These are phyloP conservation scores for Xestia ashworthii DNA, from an alignment of 2,888 invertebrate genomes.

Conservation along the genomic window DNA sequence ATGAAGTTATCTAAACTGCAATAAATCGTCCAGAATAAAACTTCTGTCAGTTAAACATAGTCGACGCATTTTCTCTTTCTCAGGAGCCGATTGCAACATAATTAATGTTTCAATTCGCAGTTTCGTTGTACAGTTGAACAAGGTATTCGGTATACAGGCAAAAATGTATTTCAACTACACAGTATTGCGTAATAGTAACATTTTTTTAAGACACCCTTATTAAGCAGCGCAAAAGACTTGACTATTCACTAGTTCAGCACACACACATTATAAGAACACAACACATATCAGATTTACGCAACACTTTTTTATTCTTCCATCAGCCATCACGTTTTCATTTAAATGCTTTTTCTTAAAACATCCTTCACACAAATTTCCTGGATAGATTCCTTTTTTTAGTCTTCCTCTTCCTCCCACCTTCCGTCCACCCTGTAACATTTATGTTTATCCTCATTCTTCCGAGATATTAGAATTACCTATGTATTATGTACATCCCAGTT, in stretches of 20 bases:
- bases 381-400: not conserved
- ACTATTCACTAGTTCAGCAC: not conserved
- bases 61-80: conserved; percentile 63
- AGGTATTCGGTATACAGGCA: not conserved
- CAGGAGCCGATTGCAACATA: conserved; percentile 60
- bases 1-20: conserved; percentile 26
- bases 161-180: not conserved
- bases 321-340: not conserved
- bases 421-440: not conserved
- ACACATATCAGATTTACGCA: not conserved
- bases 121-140: conserved; percentile 48
- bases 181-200: too few relatives aligned
- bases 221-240: not conserved
- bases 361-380: too few relatives aligned
- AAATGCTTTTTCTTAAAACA: not conserved
- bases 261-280: not conserved
- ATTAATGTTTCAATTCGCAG: conserved; percentile 62
- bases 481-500: too few relatives aligned
- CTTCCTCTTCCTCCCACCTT: not conserved
- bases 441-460: not conserved
- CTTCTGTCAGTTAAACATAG: conserved; percentile 37
- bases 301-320: not conserved
- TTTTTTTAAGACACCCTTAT: too few relatives aligned
- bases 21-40: conserved; percentile 53
- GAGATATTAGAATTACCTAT: too few relatives aligned